Percentiles rank a stretch among this genome's conserved stretches.
These are phyloP conservation scores for Peromyscus eremicus DNA, from an alignment of 2,797 vertebrate genomes.

Conservation along the genomic window DNA sequence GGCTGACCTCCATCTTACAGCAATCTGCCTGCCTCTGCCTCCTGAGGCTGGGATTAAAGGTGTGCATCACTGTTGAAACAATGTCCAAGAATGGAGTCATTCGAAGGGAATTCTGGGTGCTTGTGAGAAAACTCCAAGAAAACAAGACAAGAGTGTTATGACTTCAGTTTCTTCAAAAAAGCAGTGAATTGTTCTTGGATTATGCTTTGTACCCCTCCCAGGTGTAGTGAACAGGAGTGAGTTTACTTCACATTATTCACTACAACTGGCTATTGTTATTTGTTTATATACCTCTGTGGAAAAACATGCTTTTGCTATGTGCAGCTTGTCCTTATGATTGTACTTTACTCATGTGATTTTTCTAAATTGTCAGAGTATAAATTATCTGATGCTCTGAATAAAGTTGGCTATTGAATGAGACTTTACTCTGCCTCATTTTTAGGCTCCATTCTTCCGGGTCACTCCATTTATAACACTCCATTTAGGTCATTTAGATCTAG, in stretches of 20 bases:
- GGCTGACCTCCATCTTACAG: background rate
- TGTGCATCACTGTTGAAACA: background rate
- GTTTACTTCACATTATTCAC: background rate
- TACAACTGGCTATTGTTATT: background rate
- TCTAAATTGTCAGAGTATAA: background rate
- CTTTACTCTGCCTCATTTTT: background rate
- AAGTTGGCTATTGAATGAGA: background rate
- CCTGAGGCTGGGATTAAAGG: background rate
- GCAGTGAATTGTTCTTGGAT: too few species aligned
- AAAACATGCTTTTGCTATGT: background rate
- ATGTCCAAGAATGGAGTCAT: background rate
- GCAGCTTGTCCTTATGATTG: background rate
- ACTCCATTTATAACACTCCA: background rate
- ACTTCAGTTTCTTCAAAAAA: background rate
- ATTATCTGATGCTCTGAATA: background rate
- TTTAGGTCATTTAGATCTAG: slow-evolving; percentile 41
- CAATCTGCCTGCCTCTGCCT: background rate
- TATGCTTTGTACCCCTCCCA: background rate
- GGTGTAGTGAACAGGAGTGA: too few species aligned
- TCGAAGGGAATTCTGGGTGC: background rate
- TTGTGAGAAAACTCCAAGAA: background rate
- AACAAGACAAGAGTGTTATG: background rate
- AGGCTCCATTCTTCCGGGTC: background rate
- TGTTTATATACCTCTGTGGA: background rate
- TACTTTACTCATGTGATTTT: background rate